Percentiles rank a stretch among this genome's conserved stretches.
These are phyloP conservation scores for Luperina nickerlii DNA, from an alignment of 2,888 invertebrate species.

Conservation along the genomic window DNA sequence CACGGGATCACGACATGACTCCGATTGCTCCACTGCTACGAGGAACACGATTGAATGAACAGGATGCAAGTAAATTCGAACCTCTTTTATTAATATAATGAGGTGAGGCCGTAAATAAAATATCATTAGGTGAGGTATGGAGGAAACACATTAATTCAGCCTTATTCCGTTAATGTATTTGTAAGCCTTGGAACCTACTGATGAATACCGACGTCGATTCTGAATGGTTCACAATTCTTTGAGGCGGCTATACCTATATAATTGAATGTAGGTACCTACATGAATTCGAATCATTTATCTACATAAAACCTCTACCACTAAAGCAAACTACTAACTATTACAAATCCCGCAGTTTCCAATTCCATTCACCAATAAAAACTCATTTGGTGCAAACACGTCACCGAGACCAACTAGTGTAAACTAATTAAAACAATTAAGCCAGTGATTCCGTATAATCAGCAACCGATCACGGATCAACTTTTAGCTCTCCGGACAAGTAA, in stretches of 20 bases:
- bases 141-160: conserved; percentile 72
- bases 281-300: not conserved
- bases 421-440: conserved; percentile 47
- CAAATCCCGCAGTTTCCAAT: conserved; percentile 10
- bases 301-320: not conserved
- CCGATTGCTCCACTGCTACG: conserved; percentile 8
- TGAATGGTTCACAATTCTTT: conserved; percentile 17
- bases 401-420: conserved; percentile 21
- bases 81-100: conserved; percentile 55
- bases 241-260: not conserved
- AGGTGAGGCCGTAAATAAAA: conserved; percentile 61
- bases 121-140: conserved; percentile 67
- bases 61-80: conserved; percentile 44
- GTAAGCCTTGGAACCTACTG: conserved; percentile 63
- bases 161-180: conserved; percentile 73
- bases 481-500: conserved; percentile 23
- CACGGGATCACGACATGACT: conserved; percentile 23
- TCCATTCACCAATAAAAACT: conserved; percentile 16
- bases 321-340: not conserved
- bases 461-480: conserved; percentile 45
- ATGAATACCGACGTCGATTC: conserved; percentile 37
- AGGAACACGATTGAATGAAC: conserved; percentile 50
- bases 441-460: conserved; percentile 24
- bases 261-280: conserved; percentile 22
- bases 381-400: conserved; percentile 26